These are phyloP conservation scores for Subanguina moxae DNA, from an alignment of 1,140 invertebrate species.

Conservation along the genomic window DNA sequence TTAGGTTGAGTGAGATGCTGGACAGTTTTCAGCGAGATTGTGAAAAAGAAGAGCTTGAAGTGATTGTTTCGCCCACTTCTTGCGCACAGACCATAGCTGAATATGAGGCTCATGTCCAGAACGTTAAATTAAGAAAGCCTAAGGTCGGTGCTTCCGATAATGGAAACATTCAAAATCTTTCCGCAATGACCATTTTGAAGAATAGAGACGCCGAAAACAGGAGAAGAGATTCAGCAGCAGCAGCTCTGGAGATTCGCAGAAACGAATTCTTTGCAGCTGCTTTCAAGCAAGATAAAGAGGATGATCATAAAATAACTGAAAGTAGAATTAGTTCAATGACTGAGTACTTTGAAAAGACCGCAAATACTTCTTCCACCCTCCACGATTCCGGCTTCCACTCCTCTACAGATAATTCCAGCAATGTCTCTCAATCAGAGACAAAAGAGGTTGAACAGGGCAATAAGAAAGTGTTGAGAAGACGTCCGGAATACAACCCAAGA, in stretches of 20 bases:
- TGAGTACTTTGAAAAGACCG: background rate
- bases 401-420: no score
- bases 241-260: background rate
- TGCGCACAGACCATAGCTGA: background rate
- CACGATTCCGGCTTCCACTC: no score
- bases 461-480: no score
- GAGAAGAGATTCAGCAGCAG: background rate
- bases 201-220: background rate
- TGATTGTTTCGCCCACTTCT: background rate
- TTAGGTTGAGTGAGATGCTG: background rate
- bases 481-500: no score
- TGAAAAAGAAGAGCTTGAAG: background rate
- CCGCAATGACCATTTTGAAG: background rate
- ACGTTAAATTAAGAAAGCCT: background rate
- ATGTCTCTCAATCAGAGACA: no score
- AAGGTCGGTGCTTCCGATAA: background rate
- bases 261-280: background rate
- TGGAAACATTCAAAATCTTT: background rate
- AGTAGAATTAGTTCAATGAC: background rate
- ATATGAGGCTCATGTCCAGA: background rate
- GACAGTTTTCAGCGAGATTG: background rate
- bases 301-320: background rate
- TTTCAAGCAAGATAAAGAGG: no score
- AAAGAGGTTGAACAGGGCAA: no score
- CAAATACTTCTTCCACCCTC: no score